A percentile compares a stretch with the other conserved stretches of the same genome.
These are phyloP conservation scores for Aspidiotus rigidus DNA, from an alignment of 2,888 invertebrate genomes.

Conservation along the genomic window DNA sequence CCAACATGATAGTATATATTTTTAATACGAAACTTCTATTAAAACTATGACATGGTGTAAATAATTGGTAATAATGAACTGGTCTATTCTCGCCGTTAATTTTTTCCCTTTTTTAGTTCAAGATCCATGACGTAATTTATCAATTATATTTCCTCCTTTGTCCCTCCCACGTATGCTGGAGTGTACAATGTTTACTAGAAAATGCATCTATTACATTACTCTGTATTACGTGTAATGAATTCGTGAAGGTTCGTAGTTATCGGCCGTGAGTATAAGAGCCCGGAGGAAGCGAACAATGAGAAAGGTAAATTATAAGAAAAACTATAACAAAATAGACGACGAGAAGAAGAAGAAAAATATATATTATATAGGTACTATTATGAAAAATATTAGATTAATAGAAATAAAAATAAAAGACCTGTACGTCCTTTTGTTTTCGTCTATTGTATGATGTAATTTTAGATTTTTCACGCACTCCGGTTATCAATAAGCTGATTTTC, in stretches of 20 bases:
- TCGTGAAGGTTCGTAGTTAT: conserved; percentile 29
- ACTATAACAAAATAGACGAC: conserved; percentile 20
- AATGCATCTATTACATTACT: conserved; percentile 31
- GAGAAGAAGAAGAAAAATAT: conserved; percentile 11
- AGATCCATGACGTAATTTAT: conserved; percentile 35
- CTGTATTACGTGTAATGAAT: conserved; percentile 32
- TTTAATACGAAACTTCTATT: conserved; percentile 34
- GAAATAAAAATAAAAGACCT: conserved; percentile 23
- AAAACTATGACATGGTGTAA: conserved; percentile 35
- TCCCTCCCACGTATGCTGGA: conserved; percentile 30
- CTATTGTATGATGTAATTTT: conserved; percentile 25
- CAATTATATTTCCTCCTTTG: conserved; percentile 32
- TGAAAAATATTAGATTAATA: conserved; percentile 33
- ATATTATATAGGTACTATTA: not conserved
- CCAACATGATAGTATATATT: conserved; percentile 26
- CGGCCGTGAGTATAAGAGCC: conserved; percentile 29
- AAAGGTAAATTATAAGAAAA: conserved; percentile 19
- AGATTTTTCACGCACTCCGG: conserved; percentile 30
- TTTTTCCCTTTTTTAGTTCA: conserved; percentile 32
- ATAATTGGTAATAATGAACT: conserved; percentile 34
- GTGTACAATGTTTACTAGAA: conserved; percentile 32
- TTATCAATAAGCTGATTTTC: conserved; percentile 4
- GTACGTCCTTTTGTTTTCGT: conserved; percentile 27
- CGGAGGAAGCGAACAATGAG: conserved; percentile 20
- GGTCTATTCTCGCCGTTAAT: conserved; percentile 30